phyloP scores from a whole-genome alignment of 1,140 invertebrate genomes.

The Dinoponera quadriceps region DNA sequence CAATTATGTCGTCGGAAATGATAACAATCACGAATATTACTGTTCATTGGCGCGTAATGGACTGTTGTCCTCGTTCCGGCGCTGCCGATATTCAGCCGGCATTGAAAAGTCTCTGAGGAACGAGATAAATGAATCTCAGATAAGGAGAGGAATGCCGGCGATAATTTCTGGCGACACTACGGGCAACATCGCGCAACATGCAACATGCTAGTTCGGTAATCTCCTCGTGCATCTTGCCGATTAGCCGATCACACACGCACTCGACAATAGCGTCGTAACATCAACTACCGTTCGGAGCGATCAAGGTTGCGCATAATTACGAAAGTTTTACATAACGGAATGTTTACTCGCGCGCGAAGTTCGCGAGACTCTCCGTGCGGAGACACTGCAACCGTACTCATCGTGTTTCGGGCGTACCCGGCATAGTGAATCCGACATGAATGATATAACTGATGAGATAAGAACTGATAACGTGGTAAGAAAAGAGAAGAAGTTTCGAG shows the following conservation, averaged over 20 bases:
- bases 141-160: not conserved
- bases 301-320: conserved; percentile 9
- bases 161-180: no score
- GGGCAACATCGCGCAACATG: no score
- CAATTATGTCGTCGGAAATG: no score
- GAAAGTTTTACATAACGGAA: conserved; percentile 8
- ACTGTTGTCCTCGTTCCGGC: no score
- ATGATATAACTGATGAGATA: conserved; percentile 66
- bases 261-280: conserved; percentile 11
- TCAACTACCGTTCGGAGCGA: not conserved
- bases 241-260: conserved; percentile 9
- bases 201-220: no score
- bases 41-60: no score
- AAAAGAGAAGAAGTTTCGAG: conserved; percentile 13
- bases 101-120: no score
- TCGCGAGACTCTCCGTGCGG: not conserved
- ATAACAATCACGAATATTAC: no score
- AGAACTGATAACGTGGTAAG: no score
- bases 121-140: not conserved
- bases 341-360: not conserved
- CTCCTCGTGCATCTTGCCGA: not conserved
- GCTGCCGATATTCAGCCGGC: no score
- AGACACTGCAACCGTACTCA: not conserved
- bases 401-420: conserved; percentile 7
- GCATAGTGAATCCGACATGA: conserved; percentile 20